Evolutionary conservation across 1,140 invertebrate genomes (phyloP).

Genomic region (Meloidogyne hapla): DNA sequence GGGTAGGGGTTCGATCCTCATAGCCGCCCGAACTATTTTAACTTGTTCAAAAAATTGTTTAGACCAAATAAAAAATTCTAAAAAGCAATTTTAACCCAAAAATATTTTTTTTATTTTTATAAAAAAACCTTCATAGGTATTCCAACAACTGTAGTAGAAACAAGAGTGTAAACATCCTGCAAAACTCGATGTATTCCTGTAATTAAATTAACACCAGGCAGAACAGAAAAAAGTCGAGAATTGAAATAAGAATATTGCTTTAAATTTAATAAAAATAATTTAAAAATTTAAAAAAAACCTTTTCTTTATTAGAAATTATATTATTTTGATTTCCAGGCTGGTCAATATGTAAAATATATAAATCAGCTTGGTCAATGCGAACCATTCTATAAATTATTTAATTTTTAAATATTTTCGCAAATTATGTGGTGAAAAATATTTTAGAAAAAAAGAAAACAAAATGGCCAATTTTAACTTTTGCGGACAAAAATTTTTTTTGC

Average conservation of each 20-base stretch:
- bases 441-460: no score
- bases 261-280: constrained; percentile 24
- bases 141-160: constrained; percentile 52
- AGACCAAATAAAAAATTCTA: background rate
- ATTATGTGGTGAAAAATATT: no score
- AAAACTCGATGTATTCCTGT: constrained; percentile 36
- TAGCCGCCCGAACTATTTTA: no score
- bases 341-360: constrained; percentile 40
- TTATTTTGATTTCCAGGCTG: constrained; percentile 29
- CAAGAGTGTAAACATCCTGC: constrained; percentile 48
- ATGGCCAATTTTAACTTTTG: no score
- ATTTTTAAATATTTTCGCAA: background rate
- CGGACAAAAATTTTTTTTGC: no score
- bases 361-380: constrained; percentile 34
- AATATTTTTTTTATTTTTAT: background rate
- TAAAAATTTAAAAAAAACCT: constrained; percentile 15
- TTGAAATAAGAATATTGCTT: constrained; percentile 26
- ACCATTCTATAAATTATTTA: constrained; percentile 15
- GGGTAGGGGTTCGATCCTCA: no score
- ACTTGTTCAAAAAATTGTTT: background rate
- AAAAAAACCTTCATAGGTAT: constrained; percentile 52
- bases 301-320: constrained; percentile 1
- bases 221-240: constrained; percentile 27
- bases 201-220: constrained; percentile 37
- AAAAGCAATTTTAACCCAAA: background rate